Conservation (phyloP, 2,113 vertebrate genomes). For the Pampusana beccarii region DNA sequence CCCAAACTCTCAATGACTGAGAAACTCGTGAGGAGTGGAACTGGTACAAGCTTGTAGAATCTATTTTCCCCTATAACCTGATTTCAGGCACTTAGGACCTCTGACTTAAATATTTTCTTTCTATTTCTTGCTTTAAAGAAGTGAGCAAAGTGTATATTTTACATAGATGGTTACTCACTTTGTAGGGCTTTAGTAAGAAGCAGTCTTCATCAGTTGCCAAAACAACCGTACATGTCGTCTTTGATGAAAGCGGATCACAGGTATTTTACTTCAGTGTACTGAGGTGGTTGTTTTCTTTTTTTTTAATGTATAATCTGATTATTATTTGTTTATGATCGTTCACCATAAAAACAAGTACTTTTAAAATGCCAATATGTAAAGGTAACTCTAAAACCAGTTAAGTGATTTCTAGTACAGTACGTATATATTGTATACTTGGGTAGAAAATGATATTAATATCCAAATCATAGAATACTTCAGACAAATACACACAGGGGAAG, state of each 20-base stretch:
- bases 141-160: background rate
- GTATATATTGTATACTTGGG: background rate
- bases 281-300: background rate
- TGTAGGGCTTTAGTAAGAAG: slow-evolving; percentile 82
- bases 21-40: background rate
- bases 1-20: background rate
- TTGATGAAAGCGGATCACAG: slow-evolving; percentile 87
- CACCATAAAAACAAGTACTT: background rate
- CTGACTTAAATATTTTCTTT: background rate
- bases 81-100: background rate
- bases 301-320: background rate
- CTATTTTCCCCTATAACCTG: background rate
- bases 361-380: background rate
- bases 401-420: background rate
- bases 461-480: background rate
- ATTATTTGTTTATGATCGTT: background rate
- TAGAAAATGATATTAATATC: background rate
- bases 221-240: slow-evolving; percentile 81
- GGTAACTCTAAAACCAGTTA: background rate
- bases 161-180: background rate
- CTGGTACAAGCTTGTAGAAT: background rate
- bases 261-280: slow-evolving; percentile 66
- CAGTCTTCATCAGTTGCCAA: slow-evolving; percentile 80
- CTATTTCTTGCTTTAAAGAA: background rate
- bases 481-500: background rate